phyloP scores from a whole-genome alignment of 2,797 vertebrate genomes.

The Pseudochaenichthys georgianus region DNA sequence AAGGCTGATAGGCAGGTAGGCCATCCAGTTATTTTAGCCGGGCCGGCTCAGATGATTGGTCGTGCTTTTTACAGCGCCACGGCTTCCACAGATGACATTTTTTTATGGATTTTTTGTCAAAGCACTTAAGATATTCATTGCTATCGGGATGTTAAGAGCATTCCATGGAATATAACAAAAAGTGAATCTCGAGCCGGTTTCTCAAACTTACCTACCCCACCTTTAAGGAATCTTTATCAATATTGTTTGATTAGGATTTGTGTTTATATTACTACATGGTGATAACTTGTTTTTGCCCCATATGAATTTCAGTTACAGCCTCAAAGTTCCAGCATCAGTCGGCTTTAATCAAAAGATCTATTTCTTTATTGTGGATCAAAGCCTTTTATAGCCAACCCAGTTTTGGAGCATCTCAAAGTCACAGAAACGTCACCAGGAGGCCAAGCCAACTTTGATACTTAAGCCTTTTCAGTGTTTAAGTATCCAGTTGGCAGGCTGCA shows the following conservation, averaged over 20 bases:
- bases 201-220: too few relatives aligned
- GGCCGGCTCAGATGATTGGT: too few relatives aligned
- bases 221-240: neutral
- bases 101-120: too few relatives aligned
- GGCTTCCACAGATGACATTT: too few relatives aligned
- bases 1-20: too few relatives aligned
- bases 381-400: conserved; percentile 7
- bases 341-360: neutral
- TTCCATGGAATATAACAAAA: too few relatives aligned
- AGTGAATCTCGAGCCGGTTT: too few relatives aligned
- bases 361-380: conserved; percentile 18
- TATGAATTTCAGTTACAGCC: neutral
- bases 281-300: too few relatives aligned
- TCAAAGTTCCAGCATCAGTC: neutral
- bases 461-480: neutral
- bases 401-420: conserved; percentile 14
- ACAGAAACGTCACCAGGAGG: conserved; percentile 9
- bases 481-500: conserved; percentile 2
- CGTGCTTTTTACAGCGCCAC: too few relatives aligned
- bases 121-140: too few relatives aligned
- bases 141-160: too few relatives aligned
- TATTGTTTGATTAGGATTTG: neutral
- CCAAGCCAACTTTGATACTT: conserved; percentile 12
- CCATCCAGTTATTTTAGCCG: too few relatives aligned
- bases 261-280: neutral